These are phyloP conservation scores for Lepus townsendii DNA, from an alignment of 2,797 vertebrate genomes.

Conservation along the genomic window DNA sequence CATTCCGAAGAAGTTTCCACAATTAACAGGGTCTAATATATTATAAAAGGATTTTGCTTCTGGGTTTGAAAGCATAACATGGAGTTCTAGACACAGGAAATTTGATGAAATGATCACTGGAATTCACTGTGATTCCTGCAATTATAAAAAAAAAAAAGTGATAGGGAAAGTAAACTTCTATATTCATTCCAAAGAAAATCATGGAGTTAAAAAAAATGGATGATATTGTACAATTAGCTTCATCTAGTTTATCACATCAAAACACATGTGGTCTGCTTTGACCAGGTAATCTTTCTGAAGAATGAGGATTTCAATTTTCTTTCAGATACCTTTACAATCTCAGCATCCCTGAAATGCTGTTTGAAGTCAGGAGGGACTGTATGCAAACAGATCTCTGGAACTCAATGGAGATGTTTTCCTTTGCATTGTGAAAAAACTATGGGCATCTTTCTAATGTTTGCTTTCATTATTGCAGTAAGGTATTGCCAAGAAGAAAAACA, in stretches of 20 bases:
- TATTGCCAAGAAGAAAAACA: slow-evolving; percentile 76
- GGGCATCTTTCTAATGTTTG: slow-evolving; percentile 76
- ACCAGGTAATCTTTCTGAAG: neutral
- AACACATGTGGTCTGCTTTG: neutral
- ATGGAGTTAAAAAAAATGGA: neutral
- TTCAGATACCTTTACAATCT: slow-evolving; percentile 69
- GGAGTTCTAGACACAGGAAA: neutral
- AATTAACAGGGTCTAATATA: neutral
- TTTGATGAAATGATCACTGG: neutral
- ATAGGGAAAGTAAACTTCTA: neutral
- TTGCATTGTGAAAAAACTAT: slow-evolving; percentile 79
- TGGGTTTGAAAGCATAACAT: neutral
- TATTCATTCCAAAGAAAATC: slow-evolving; percentile 4
- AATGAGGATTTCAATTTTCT: slow-evolving; percentile 43
- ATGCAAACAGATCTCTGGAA: slow-evolving; percentile 74
- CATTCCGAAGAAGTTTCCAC: neutral
- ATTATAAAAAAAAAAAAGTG: neutral
- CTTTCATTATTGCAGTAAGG: slow-evolving; percentile 79
- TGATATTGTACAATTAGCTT: neutral
- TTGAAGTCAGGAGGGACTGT: slow-evolving; percentile 54
- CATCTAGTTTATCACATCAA: neutral
- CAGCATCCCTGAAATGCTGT: slow-evolving; percentile 66
- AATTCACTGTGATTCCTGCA: neutral
- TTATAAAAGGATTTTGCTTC: neutral
- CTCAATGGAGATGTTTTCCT: slow-evolving; percentile 64